Base-by-base conservation (phyloP, 2,888 invertebrate species). In the Pyralis farinalis region DNA sequence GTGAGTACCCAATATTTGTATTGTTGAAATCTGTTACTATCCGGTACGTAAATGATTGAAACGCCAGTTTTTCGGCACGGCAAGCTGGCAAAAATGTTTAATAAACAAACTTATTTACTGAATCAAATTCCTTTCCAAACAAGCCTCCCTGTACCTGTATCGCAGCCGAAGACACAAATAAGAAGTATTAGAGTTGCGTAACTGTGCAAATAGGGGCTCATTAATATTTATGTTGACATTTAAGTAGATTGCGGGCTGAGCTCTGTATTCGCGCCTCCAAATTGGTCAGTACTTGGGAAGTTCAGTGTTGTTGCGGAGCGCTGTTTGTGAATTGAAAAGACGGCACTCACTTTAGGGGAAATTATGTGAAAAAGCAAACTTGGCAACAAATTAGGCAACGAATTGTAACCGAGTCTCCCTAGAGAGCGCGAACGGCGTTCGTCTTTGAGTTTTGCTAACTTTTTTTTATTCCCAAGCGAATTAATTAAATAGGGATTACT, bases 401-500 rank as follows among this genome's bases (percentile, higher is more conserved):
- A 55, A 71, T 63, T 63, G 58, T 59, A 60, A 52, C 57, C 55
- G 55, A 57, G 55, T 61, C 56, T 63, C 68, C 55, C 61, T 43
- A 49, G 63, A 55, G 63, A 59, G 52, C 46, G 49, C 48, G 53
- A 46, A 49, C 50, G 52, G 51, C 64, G 59, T 73, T 75, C 70
- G 71, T 72, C 71, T 61, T 67, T 69, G 61, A 55, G 55, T 54
- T 63, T 61, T 60, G 58, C 57, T 51, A 67, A 75, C 62, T 71
- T 74, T 73, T 70, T 71, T 67, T 55, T 67, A 64, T 63, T 70
- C 68, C 54, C 57, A 49, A 53, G 51, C 50, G 71, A 71, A 75
- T 75, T 74, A 76, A 78, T 78, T 77, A 77, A 70, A 65, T 61
- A 61, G 64, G 69, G 72, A 76, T 75, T 70, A 74, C 57, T 61